phyloP scores from a whole-genome alignment of 2,797 vertebrate genomes.

The Oreochromis mossambicus region DNA sequence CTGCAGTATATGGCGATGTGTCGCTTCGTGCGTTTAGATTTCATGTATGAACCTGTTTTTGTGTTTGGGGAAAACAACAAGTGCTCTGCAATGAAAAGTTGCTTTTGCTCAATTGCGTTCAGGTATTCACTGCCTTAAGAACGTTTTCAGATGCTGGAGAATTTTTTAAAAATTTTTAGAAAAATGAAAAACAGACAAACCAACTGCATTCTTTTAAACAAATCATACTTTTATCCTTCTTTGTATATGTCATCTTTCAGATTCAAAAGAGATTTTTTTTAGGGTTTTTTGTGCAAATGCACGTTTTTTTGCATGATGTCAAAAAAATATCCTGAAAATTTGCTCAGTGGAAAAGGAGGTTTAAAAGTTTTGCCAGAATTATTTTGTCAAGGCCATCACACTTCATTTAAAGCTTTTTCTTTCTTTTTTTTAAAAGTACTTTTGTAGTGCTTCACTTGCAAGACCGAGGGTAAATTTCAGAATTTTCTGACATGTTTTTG shows the following conservation, averaged over 20 bases:
- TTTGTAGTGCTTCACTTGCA: not conserved
- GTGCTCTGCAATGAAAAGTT: not conserved
- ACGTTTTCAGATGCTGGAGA: constrained; percentile 26
- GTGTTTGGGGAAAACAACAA: not conserved
- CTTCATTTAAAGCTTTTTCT: not conserved
- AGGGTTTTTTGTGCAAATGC: not conserved
- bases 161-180: not conserved
- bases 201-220: not conserved
- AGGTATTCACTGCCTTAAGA: too few relatives aligned
- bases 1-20: not conserved
- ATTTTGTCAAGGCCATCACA: not conserved
- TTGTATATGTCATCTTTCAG: not conserved
- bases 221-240: not conserved
- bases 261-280: not conserved
- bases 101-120: constrained; percentile 34
- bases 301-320: too few relatives aligned
- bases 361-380: not conserved
- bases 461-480: not conserved
- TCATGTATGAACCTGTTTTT: not conserved
- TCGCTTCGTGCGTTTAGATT: not conserved
- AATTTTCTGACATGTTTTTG: not conserved
- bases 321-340: not conserved
- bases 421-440: not conserved
- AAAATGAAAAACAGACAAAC: not conserved
- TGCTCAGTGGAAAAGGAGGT: not conserved